Evolutionary conservation across 2,113 vertebrate genomes (phyloP), one percentile per base, ranked within the genome.

Genomic region (Montifringilla adamsi): DNA sequence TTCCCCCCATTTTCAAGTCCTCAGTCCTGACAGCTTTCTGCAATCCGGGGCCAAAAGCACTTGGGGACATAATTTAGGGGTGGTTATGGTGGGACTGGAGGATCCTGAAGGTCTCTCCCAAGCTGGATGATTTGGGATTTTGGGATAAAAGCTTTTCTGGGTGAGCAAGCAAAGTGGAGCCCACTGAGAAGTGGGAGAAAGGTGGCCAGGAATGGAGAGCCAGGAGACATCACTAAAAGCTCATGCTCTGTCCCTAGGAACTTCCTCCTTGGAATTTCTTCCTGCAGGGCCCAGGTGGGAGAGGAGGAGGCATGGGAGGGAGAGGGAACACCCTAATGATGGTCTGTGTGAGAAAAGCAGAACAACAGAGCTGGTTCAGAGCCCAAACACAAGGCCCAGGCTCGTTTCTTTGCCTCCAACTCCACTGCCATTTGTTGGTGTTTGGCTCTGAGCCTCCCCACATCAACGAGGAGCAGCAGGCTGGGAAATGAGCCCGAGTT

Each of bases 241-340:
- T 64, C 50, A 31, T 5, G 18, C 41, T 68, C 49, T 33, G 7
- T 19, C 53, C 43, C 81, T 52, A 33, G 4, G 35, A 49, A 20
- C 6, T 43, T 21, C 11, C 30, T 46, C 52, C 67, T 70, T 56
- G 76, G 64, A 8, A 47, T 74, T 69, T 22, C 50, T 13, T 53
- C 77, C 69, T 84, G 28, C 50, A 92, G 41, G 0, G 2, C 56
- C 55, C 76, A 16, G 14, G 43, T 49, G 50, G 68, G 60, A 58
- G 22, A 50, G 44, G 27, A 64, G 9, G 22, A 35, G 64, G 13
- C 15, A 4, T 2, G 55, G 53, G 28, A 39, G 69, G 49, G 2
- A 59, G 47, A 37, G 55, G n/a, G 15, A 24, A 11, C 18, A 20
- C 2, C 0, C n/a, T 2, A 12, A 43, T 2, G 60, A 46, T 4